Percentiles rank a stretch among this genome's conserved stretches.
Evolutionary conservation across 2,797 vertebrate species (phyloP).

Genomic region (Steatocranus sp.): DNA sequence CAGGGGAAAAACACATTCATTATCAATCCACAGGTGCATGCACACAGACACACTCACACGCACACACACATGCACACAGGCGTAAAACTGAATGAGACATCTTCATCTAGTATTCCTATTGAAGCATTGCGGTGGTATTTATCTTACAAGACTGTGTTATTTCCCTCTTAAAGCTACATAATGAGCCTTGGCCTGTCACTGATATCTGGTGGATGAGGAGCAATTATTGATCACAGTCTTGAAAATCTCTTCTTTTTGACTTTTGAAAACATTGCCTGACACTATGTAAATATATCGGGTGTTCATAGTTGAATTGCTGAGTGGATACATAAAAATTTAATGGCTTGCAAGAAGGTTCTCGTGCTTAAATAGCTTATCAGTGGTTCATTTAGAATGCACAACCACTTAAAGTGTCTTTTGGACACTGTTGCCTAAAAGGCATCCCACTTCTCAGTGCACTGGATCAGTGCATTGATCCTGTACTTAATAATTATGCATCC

Average conservation of each 20-base stretch:
- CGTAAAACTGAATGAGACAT: conserved; percentile 11
- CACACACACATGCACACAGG: neutral
- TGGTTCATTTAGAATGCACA: neutral
- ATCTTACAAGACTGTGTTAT: conserved; percentile 6
- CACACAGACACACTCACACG: neutral
- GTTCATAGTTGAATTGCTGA: neutral
- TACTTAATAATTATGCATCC: neutral
- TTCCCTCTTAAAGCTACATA: conserved; percentile 3
- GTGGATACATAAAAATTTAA: neutral
- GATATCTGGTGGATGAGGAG: neutral
- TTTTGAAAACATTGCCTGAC: neutral
- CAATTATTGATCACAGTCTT: neutral
- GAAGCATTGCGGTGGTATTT: conserved; percentile 14
- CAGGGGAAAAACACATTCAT: conserved; percentile 26
- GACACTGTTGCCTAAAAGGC: neutral
- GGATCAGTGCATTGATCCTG: neutral
- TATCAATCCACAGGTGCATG: conserved; percentile 48
- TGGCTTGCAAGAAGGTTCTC: neutral
- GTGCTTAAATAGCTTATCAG: neutral
- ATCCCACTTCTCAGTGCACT: neutral
- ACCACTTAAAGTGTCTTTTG: neutral
- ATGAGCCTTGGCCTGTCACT: neutral
- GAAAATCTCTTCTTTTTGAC: neutral
- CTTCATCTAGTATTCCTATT: conserved; percentile 22
- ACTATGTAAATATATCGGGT: neutral